phyloP scores from a whole-genome alignment of 53 echinoderm and acorn worm species.

The Crossaster papposus region DNA sequence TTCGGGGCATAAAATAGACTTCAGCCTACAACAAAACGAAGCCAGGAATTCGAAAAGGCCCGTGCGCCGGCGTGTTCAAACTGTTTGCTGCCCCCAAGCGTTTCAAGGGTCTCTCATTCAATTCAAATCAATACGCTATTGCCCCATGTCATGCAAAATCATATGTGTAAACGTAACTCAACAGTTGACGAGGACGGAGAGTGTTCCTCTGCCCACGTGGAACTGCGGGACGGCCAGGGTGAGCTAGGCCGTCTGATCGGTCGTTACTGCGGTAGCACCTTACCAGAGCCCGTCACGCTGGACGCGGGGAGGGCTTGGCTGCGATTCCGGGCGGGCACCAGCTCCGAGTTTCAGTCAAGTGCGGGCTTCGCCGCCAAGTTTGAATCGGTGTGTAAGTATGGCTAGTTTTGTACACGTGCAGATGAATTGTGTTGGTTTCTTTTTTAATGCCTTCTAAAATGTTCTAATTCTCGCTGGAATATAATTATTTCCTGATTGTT shows the following conservation, averaged over 20 bases:
- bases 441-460: too few species aligned
- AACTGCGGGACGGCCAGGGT: constrained; percentile 76
- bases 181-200: constrained; percentile 60
- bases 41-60: too few species aligned
- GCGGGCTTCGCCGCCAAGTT: constrained; percentile 75
- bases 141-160: too few species aligned
- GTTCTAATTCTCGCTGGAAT: not conserved
- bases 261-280: constrained; percentile 73
- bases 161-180: not conserved
- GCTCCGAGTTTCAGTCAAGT: constrained; percentile 50
- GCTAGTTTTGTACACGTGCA: not conserved
- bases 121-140: too few species aligned
- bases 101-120: too few species aligned
- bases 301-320: constrained; percentile 75
- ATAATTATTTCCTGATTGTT: not conserved
- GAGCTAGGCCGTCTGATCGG: constrained; percentile 74
- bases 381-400: constrained; percentile 92
- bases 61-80: too few species aligned
- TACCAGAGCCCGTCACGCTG: constrained; percentile 64
- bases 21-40: too few species aligned
- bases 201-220: constrained; percentile 68
- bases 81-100: too few species aligned
- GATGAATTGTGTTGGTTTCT: too few species aligned
- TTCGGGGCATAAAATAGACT: too few species aligned
- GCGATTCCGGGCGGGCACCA: constrained; percentile 68